Percentiles rank a stretch among this genome's conserved stretches.
Conservation (phyloP, 2,888 invertebrate species). For the Bibio marci region DNA sequence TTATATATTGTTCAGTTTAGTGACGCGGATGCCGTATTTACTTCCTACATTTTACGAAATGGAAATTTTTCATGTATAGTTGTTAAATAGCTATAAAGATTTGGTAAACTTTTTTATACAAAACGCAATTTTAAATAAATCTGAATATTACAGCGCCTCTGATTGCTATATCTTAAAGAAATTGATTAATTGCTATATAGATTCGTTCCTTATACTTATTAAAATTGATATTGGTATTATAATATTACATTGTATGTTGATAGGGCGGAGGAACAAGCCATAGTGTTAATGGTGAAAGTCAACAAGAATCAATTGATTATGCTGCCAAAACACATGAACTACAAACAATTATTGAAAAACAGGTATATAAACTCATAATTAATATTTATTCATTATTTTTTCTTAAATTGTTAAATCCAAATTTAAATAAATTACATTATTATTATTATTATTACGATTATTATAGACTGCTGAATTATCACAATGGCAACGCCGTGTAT, state of each 20-base stretch:
- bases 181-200: neutral
- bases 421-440: neutral
- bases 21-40: too few species aligned
- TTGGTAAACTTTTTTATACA: too few species aligned
- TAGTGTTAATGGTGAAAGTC: slow-evolving; percentile 25
- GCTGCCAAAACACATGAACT: slow-evolving; percentile 52
- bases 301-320: slow-evolving; percentile 24
- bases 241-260: too few species aligned
- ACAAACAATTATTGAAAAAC: slow-evolving; percentile 73
- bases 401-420: neutral
- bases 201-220: too few species aligned
- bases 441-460: too few species aligned
- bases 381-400: neutral
- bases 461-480: slow-evolving; percentile 71
- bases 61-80: neutral
- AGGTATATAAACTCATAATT: slow-evolving; percentile 35
- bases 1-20: too few species aligned
- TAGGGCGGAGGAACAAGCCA: slow-evolving; percentile 15
- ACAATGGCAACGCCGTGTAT: slow-evolving; percentile 77
- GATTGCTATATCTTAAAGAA: neutral
- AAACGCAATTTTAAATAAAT: too few species aligned
- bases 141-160: too few species aligned
- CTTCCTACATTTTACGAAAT: too few species aligned
- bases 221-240: too few species aligned
- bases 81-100: too few species aligned